Base-by-base conservation (phyloP, 2,888 invertebrate genomes). In the Leptopterna dolabrata region DNA sequence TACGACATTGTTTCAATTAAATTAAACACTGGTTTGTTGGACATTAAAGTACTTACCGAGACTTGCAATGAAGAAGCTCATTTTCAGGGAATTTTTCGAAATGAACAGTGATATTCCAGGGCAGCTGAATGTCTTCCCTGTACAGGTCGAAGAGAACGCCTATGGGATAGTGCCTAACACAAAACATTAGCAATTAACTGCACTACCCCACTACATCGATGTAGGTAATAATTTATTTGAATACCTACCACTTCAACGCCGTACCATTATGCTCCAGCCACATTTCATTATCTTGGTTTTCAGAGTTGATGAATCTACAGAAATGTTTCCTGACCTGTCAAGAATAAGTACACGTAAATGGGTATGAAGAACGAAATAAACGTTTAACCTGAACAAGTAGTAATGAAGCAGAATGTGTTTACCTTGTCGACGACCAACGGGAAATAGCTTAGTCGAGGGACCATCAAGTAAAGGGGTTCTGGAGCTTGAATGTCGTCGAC, bases 381-480 rank as follows among this genome's bases (percentile, higher is more conserved):
- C 36, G 2, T 36, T 7, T 4, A 36, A 36, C 2, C 7, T 4
- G 36, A 4, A 36, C 7, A 36, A 36, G 36, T 36, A 36, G 36
- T 7, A 4, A 2, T 27, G 19, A 71, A 71, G n/a, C n/a, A n/a
- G n/a, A n/a, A 36, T 36, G 36, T 36, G 36, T 6, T 16, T 92
- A 97, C 97, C 95, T 98, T 99, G 91, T 99, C 98, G 41, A 96
- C 97, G 87, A 98, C 97, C 86, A 99, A 93, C 76, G 98, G 98
- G 92, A 99, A 97, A 92, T 99, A 99, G 92, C 97, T 97, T 89
- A 98, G 93, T 91, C 98, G 94, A 70, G 98, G 97, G 27, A 98
- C 96, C 96, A 98, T 97, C 88, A 98, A 93, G 92, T 97, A 98
- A 92, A 96, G 97, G 19, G 97, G 96, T 92, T 98, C 98, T 13